Evolutionary conservation across 2,113 vertebrate species (phyloP), one percentile per base, ranked within the genome.

Genomic region (Choloepus hoffmanni): DNA sequence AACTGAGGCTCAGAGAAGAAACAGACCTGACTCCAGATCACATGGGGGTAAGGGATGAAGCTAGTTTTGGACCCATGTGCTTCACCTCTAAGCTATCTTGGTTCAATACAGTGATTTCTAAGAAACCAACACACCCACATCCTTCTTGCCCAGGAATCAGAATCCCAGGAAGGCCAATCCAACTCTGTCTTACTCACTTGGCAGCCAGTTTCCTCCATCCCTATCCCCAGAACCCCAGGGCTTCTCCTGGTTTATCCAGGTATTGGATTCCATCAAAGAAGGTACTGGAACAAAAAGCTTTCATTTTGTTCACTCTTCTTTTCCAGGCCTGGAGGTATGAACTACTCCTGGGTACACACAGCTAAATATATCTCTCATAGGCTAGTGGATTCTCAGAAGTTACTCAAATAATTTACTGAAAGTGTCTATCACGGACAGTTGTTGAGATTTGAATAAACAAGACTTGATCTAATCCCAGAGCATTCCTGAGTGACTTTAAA

Each of bases 351-450:
- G 74, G 60, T 72, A 40, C 36, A 58, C 55, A 77, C 7, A 67
- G 50, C 88, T 82, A 43, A 85, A 76, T 72, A 33, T 72, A 18
- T 76, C 85, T 77, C 73, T 92, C 43, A 92, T 11, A 73, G 67
- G n/a, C 73, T 85, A 78, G 16, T 50, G 36, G 79, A 53, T 89
- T 92, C 76, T 90, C 77, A 43, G 16, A 58, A 78, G 48, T 73
- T 73, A 79, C 19, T 43, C 40, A 63, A 70, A 86, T 84, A 55
- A 55, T 70, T 90, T 48, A 78, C 55, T 24, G 48, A 23, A 36
- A 55, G 10, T 40, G 7, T 19, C 76, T 48, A 30, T 23, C 15
- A 36, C 8, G 40, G 40, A 48, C 60, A 65, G 33, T 58, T 40
- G 13, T 55, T 67, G 28, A 36, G 55, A 12, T 92, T 84, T 68